phyloP scores from a whole-genome alignment of 2,888 invertebrate species.

The Polyploca ridens region DNA sequence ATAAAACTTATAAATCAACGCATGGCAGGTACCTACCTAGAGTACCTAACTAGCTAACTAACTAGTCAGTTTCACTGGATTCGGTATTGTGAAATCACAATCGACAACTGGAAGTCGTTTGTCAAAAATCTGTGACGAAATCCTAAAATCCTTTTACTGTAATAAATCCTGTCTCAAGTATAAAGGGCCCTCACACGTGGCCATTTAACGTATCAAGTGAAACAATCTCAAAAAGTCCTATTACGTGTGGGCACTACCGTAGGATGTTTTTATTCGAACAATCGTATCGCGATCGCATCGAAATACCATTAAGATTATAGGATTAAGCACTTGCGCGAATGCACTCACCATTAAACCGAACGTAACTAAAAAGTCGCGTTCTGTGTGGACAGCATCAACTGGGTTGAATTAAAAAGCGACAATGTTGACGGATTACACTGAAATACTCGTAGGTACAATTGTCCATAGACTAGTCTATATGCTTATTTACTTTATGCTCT shows the following conservation, averaged over 20 bases:
- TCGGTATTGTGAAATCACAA: not conserved
- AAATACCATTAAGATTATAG: slow-evolving; percentile 11
- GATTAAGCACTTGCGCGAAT: slow-evolving; percentile 1
- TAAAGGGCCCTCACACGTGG: not conserved
- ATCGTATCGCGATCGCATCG: slow-evolving; percentile 11
- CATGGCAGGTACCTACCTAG: no score
- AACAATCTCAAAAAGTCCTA: not conserved
- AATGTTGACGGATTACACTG: not conserved
- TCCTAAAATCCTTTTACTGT: not conserved
- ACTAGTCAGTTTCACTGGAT: no score
- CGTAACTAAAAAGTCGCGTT: not conserved
- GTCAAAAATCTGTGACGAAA: not conserved
- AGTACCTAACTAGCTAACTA: no score
- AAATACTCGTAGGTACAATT: not conserved
- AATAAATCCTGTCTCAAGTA: not conserved
- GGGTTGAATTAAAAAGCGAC: not conserved
- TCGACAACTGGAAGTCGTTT: no score
- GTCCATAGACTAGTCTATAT: no score
- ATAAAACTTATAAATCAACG: no score
- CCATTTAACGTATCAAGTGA: not conserved
- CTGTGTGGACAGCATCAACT: not conserved
- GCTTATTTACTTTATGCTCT: no score
- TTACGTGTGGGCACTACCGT: slow-evolving; percentile 1
- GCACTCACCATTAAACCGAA: not conserved
- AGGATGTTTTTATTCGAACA: slow-evolving; percentile 9